Evolutionary conservation across 2,113 vertebrate genomes (phyloP).

Genomic region (Phaethornis superciliosus): DNA sequence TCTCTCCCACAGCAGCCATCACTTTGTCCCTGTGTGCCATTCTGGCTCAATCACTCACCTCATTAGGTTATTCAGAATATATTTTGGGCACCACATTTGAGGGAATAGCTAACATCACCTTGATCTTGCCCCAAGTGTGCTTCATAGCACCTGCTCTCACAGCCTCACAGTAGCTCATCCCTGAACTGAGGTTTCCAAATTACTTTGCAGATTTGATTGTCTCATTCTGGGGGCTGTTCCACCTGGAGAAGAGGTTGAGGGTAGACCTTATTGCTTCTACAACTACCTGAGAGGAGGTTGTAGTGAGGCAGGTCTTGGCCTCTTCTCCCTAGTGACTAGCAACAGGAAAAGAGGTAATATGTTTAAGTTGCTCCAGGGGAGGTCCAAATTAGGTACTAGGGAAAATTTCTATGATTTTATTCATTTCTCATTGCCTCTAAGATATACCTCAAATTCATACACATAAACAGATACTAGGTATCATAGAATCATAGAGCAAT

Average conservation of each 20-base stretch:
- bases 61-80: not conserved
- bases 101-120: not conserved
- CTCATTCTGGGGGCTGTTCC: not conserved
- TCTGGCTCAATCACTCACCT: not conserved
- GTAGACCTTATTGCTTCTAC: too few species aligned
- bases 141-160: not conserved
- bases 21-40: not conserved
- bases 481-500: too few species aligned
- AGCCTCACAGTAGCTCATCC: not conserved
- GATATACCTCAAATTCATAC: not conserved
- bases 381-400: too few species aligned
- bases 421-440: not conserved
- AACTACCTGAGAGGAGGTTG: too few species aligned
- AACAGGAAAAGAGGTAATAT: too few species aligned
- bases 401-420: not conserved
- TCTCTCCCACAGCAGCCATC: not conserved
- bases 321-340: too few species aligned
- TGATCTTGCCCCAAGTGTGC: not conserved
- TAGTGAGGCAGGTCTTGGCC: too few species aligned
- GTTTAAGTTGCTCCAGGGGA: too few species aligned
- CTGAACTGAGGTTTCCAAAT: not conserved
- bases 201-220: not conserved
- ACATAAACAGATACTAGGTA: not conserved
- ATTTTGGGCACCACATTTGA: not conserved
- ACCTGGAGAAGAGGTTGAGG: too few species aligned